A percentile compares a stretch with the other conserved stretches of the same genome.
Conservation (phyloP, 2,797 vertebrate genomes). For the Coluber constrictor region DNA sequence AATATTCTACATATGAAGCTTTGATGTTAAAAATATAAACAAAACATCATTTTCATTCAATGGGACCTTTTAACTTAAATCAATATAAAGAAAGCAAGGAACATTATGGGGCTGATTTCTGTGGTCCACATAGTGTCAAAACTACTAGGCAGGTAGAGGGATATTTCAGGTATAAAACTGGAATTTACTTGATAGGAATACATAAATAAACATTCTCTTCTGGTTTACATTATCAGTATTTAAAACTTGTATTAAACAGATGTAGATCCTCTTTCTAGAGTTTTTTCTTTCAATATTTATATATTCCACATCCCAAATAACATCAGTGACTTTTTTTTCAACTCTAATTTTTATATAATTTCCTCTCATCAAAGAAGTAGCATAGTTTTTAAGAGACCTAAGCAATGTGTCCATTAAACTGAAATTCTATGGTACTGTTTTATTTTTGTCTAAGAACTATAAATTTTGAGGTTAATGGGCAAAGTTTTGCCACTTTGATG, state of each 20-base stretch:
- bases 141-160: neutral
- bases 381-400: neutral
- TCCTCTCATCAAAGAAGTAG: neutral
- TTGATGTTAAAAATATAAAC: neutral
- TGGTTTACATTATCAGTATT: neutral
- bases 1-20: neutral
- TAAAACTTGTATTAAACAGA: neutral
- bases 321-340: neutral
- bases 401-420: neutral
- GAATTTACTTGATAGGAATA: neutral
- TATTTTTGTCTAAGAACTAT: neutral
- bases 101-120: neutral
- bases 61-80: neutral
- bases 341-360: neutral
- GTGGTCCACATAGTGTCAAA: neutral
- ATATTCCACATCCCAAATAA: neutral
- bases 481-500: slow-evolving; percentile 17
- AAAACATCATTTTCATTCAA: neutral
- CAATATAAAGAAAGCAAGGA: neutral
- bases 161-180: neutral
- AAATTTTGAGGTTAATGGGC: neutral
- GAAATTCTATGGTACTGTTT: neutral
- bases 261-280: slow-evolving; percentile 1
- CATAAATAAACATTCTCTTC: neutral
- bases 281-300: neutral